Base-by-base conservation (phyloP, 1,140 invertebrate species). In the Ctenoplectra terminalis region DNA sequence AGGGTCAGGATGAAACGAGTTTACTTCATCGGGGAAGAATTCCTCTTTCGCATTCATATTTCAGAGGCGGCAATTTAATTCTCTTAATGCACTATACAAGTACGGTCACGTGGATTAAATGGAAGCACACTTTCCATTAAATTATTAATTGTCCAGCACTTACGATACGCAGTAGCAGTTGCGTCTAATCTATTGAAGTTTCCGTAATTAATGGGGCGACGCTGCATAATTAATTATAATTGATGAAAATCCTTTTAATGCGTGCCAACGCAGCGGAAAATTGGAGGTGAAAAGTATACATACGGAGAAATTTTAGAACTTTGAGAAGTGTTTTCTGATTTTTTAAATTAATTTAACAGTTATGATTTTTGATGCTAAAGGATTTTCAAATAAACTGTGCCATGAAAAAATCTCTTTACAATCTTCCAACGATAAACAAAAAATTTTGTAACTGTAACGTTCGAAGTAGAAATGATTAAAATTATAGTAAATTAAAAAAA, bases 121-220 rank as follows among this genome's bases (percentile, higher is more conserved):
- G 48, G 50, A n/a, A 54, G 34, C 67, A 17, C 23, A 52, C 8
- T 70, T 71, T 52, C 69, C 69, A 71, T 71, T 54, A 71, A 71
- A 71, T 71, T 71, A 71, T 56, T 71, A 71, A 71, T 71, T 56
- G 31, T 56, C 50, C 69, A 40, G 23, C 48, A 37, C 67, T 71
- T 40, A 71, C 50, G 23, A 56, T 71, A 71, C 69, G 13, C n/a
- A n/a, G n/a, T 26, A 15, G 31, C 26, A n/a, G 67, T 70, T 34
- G n/a, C 20, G 20, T 70, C 31, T 52, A 52, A 70, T 54, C 31
- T 56, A 40, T 40, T 26, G 34, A 70, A 52, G 69, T 71, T 71
- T 54, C n/a, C 23, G 15, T 56, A 71, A 56, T 71, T 29, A 37
- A 71, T n/a, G 11, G 11, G 1, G 20, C 31, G 20, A 9, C n/a